Conservation (phyloP, 2,797 vertebrate genomes). For the Arremon aurantiirostris region DNA sequence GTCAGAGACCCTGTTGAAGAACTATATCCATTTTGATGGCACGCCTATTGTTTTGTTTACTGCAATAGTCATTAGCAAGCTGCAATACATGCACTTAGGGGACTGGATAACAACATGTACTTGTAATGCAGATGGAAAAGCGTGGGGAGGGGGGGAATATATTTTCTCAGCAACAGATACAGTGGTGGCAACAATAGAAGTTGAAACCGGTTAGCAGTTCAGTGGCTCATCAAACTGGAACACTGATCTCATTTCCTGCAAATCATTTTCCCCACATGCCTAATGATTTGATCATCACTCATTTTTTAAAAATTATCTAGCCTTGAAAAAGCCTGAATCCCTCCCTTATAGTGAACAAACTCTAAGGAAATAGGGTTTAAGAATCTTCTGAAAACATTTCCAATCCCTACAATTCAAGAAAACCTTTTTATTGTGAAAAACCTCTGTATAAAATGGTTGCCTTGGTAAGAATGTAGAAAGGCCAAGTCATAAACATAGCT, state of each 20-base stretch:
- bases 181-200: not conserved
- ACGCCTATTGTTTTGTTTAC: constrained; percentile 22
- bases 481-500: not conserved
- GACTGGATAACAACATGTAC: not conserved
- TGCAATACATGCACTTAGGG: not conserved
- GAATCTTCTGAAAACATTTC: not conserved
- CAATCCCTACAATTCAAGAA: not conserved
- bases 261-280: not conserved
- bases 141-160: accelerated
- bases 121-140: not conserved
- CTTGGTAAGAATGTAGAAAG: not conserved
- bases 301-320: not conserved
- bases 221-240: not conserved
- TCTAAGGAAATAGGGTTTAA: not conserved
- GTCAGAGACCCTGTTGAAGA: constrained; percentile 27
- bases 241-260: not conserved
- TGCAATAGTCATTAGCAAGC: not conserved
- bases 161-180: not conserved
- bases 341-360: not conserved
- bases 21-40: not conserved
- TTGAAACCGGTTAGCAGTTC: not conserved
- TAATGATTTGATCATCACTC: not conserved
- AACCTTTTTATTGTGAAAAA: not conserved
- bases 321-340: not conserved
- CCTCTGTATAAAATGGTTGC: not conserved